Base-by-base conservation (phyloP, 2,888 invertebrate genomes). In the Pristionchus exspectatus region DNA sequence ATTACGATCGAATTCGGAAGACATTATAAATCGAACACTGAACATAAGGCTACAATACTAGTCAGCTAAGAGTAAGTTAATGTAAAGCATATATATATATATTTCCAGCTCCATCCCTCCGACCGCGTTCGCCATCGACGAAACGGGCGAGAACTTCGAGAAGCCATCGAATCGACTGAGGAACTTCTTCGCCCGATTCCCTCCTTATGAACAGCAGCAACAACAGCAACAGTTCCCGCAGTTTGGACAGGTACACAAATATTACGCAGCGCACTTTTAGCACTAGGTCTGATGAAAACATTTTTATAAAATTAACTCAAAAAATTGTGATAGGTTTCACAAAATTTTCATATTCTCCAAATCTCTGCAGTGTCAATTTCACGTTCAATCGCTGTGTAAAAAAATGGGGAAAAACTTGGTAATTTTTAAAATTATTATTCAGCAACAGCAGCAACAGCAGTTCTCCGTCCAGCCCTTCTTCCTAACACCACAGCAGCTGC, bases 121-220 rank as follows among this genome's bases (percentile, higher is more conserved):
- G 1, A 44, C 69, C 16, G 54, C 87, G 24, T 74, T 74, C 56
- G 33, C 54, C 0, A 88, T 88, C 74, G 87, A 88, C 33, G 74
- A 88, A 27, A 56, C 87, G 21, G 44, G 56, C 24, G 87, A 88
- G 38, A 56, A 54, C 50, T 88, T 66, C 44, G 89, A 89, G 38
- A 81, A 83, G 33, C 89, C 89, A 38, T 89, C 89, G 4, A 38
- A 59, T 50, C 50, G 89, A 83, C 83, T 89, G 44, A 33, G 83
- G 9, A 59, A 81, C 16, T 89, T 89, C 83, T 66, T 89, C 63
- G 66, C 63, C 16, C 33, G 89, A 30, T 89, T 69, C 27, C 87
- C 87, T 69, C 66, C 63, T 27, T 81, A 81, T 54, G 81, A 81
- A 0, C 81, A 59, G 9, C 84, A 84, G 16, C 81, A 59, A 14